phyloP scores from a whole-genome alignment of 2,888 invertebrate genomes.

The Pilophorus perplexus region DNA sequence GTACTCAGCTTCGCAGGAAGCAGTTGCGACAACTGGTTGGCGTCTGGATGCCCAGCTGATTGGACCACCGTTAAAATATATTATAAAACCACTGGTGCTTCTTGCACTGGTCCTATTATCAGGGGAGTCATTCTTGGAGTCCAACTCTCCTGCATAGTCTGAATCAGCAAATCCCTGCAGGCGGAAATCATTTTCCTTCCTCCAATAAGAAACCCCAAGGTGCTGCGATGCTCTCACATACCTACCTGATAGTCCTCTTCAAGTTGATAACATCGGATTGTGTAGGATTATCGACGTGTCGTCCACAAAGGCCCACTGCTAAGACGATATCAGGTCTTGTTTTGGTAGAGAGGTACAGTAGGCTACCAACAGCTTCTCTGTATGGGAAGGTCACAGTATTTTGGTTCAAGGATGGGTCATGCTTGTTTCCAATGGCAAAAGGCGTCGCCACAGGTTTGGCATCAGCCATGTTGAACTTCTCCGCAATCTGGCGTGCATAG shows the following conservation, averaged over 20 bases:
- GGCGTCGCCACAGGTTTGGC: slow-evolving; percentile 21
- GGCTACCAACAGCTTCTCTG: slow-evolving; percentile 45
- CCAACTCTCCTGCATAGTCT: slow-evolving; percentile 41
- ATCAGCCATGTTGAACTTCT: neutral
- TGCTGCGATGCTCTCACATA: slow-evolving; percentile 41
- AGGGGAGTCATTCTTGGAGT: too few species aligned
- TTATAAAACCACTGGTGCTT: slow-evolving; percentile 28
- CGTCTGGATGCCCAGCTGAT: slow-evolving; percentile 45
- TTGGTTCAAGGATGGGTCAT: neutral
- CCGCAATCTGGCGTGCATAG: slow-evolving; percentile 19
- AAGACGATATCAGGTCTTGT: slow-evolving; percentile 43
- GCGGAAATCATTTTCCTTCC: neutral
- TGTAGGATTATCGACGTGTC: slow-evolving; percentile 45
- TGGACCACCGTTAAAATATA: slow-evolving; percentile 45
- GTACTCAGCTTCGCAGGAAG: slow-evolving; percentile 10
- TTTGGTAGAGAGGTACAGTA: slow-evolving; percentile 43
- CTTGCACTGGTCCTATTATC: slow-evolving; percentile 15
- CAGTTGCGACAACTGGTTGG: neutral
- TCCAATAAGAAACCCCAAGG: slow-evolving; percentile 36
- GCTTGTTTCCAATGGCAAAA: slow-evolving; percentile 37
- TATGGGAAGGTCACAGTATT: slow-evolving; percentile 34
- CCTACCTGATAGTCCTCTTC: slow-evolving; percentile 42
- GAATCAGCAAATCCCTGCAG: slow-evolving; percentile 43
- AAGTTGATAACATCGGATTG: slow-evolving; percentile 40
- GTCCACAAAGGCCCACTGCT: slow-evolving; percentile 41